A percentile compares a stretch with the other conserved stretches of the same genome.
Conservation (phyloP, 2,888 invertebrate genomes). For the Alitta virens region DNA sequence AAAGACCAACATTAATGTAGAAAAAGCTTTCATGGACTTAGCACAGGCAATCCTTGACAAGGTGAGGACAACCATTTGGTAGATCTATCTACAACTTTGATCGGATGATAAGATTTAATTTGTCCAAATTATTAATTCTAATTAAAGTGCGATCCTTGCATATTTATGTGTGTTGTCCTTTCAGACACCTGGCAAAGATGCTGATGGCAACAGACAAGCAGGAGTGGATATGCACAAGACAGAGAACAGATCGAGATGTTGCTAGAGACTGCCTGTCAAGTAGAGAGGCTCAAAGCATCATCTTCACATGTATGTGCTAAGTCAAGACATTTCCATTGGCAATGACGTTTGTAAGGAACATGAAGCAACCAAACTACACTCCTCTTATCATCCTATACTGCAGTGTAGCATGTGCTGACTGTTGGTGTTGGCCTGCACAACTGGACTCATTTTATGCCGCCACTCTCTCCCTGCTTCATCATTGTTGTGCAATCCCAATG, state of each 20-base stretch:
- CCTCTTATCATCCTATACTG: too few species aligned
- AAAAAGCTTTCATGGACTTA: constrained; percentile 89
- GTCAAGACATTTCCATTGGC: too few species aligned
- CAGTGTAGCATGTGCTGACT: too few species aligned
- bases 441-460: too few species aligned
- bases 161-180: neutral
- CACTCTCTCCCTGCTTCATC: too few species aligned
- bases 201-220: constrained; percentile 10
- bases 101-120: neutral
- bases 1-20: constrained; percentile 95
- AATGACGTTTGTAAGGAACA: too few species aligned
- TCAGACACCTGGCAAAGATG: constrained; percentile 17
- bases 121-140: neutral
- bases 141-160: neutral
- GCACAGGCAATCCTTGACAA: constrained; percentile 94
- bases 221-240: constrained; percentile 15
- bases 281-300: too few species aligned
- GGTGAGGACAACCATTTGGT: constrained; percentile 31
- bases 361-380: too few species aligned
- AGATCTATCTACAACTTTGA: neutral
- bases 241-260: constrained; percentile 14
- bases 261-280: constrained; percentile 3
- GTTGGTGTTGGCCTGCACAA: too few species aligned
- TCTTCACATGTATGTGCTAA: too few species aligned
- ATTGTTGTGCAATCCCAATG: too few species aligned